Percentiles rank a stretch among this genome's conserved stretches.
Evolutionary conservation across 2,113 vertebrate genomes (phyloP).

Genomic region (Melanostigma gelatinosum): DNA sequence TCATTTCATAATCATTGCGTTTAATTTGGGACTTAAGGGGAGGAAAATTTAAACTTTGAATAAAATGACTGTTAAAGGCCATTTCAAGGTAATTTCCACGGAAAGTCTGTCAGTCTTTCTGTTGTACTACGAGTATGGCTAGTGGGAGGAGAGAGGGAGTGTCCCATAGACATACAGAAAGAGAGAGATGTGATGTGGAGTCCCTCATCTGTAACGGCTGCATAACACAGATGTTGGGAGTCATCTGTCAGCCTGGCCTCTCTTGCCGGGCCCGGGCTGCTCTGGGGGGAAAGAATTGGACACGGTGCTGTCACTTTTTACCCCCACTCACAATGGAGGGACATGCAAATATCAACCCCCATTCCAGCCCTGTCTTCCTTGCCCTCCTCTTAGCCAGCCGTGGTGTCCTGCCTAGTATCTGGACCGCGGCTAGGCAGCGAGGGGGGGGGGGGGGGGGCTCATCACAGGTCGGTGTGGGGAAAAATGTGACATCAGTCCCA

Average conservation of each 20-base stretch:
- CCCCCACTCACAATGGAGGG: constrained; percentile 94
- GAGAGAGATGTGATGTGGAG: constrained; percentile 87
- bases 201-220: constrained; percentile 96
- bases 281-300: constrained; percentile 98
- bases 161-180: constrained; percentile 72
- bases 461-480: constrained; percentile 47
- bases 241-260: constrained; percentile 99
- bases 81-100: constrained; percentile 83
- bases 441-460: constrained; percentile 77
- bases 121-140: constrained; percentile 56
- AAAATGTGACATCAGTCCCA: constrained; percentile 92
- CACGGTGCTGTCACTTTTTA: constrained; percentile 99
- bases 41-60: constrained; percentile 67
- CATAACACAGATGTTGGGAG: constrained; percentile 99
- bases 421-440: constrained; percentile 77
- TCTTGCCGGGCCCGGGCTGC: constrained; percentile 94
- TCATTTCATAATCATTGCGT: constrained; percentile 71
- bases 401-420: constrained; percentile 93
- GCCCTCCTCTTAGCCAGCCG: constrained; percentile 84
- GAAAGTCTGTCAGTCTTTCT: constrained; percentile 71
- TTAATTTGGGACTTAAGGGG: constrained; percentile 60
- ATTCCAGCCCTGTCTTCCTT: constrained; percentile 61
- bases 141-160: constrained; percentile 79
- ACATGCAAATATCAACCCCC: constrained; percentile 92
- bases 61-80: constrained; percentile 72